Percentiles rank a stretch among this genome's conserved stretches.
Conservation (phyloP, 2,888 invertebrate genomes). For the Sepioteuthis lessoniana region DNA sequence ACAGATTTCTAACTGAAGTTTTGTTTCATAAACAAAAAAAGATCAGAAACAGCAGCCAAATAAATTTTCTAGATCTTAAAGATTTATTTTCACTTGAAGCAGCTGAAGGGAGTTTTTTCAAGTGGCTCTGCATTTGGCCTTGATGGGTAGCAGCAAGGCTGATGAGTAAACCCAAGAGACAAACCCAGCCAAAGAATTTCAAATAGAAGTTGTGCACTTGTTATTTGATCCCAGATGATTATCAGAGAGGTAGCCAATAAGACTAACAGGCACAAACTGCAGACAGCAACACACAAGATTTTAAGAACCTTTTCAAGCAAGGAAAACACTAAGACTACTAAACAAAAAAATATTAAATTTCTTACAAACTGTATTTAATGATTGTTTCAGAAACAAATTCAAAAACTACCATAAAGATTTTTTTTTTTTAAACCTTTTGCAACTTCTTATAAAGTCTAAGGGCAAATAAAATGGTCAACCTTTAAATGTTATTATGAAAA, state of each 20-base stretch:
- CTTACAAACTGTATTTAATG: too few species aligned
- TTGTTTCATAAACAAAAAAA: not conserved
- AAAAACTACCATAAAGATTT: too few species aligned
- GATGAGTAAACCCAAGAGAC: not conserved
- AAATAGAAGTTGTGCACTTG: conserved; percentile 23
- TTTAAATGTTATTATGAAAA: too few species aligned
- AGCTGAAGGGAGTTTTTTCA: not conserved
- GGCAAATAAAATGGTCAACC: too few species aligned
- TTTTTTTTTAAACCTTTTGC: too few species aligned
- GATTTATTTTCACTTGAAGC: conserved; percentile 3
- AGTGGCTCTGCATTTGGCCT: not conserved
- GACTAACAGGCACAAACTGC: not conserved
- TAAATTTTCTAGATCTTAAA: not conserved
- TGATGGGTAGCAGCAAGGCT: not conserved
- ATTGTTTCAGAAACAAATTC: too few species aligned
- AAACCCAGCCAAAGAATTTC: not conserved
- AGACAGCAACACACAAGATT: not conserved
- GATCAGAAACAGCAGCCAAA: not conserved
- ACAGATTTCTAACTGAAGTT: not conserved
- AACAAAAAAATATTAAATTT: too few species aligned
- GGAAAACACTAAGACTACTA: too few species aligned
- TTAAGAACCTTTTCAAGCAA: too few species aligned
- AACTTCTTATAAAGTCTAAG: too few species aligned
- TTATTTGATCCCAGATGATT: conserved; percentile 33
- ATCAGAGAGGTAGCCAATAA: not conserved